A percentile compares a stretch with the other conserved stretches of the same genome.
Conservation (phyloP, 2,113 vertebrate genomes). For the Ctenomys sociabilis region DNA sequence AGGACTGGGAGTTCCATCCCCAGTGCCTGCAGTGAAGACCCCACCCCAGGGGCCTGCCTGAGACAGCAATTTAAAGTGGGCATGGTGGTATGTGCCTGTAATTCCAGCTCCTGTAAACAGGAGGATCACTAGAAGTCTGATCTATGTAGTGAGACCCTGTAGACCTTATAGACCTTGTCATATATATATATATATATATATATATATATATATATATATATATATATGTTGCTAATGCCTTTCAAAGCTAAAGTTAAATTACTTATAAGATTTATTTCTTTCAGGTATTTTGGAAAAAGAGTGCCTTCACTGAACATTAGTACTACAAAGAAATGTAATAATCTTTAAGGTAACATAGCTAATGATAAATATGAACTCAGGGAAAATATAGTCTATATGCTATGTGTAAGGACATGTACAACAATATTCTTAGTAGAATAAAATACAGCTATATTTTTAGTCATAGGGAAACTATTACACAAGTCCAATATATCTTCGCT, state of each 20-base stretch:
- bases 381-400: not conserved
- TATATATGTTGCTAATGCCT: not conserved
- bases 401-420: not conserved
- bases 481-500: not conserved
- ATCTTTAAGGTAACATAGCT: not conserved
- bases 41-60: too few species aligned
- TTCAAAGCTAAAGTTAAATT: not conserved
- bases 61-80: too few species aligned
- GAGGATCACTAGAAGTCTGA: too few species aligned
- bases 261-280: not conserved
- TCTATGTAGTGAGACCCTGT: too few species aligned
- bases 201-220: too few species aligned
- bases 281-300: not conserved
- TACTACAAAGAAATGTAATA: not conserved
- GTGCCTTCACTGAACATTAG: not conserved
- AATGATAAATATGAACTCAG: not conserved
- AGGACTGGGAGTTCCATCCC: too few species aligned
- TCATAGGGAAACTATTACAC: not conserved
- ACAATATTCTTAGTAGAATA: not conserved
- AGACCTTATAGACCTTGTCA: too few species aligned
- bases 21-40: too few species aligned
- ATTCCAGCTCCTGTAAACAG: too few species aligned
- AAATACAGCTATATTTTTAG: not conserved
- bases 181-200: too few species aligned
- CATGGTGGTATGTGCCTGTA: too few species aligned